These are phyloP conservation scores for Scomberomorus guttatus DNA, from an alignment of 2,797 vertebrate genomes.

Conservation along the genomic window DNA sequence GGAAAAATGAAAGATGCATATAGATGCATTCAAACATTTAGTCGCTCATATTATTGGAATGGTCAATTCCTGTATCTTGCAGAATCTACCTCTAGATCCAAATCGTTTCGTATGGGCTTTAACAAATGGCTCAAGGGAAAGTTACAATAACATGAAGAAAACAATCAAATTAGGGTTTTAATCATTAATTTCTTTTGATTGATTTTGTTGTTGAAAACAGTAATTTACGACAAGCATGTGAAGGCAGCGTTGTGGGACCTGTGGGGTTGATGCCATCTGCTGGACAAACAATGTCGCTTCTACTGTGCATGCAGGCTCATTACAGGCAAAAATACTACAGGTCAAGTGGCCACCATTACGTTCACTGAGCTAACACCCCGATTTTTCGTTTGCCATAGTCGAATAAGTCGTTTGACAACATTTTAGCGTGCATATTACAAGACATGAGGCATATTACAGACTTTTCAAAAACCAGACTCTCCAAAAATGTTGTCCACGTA, in stretches of 20 bases:
- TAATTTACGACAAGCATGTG: neutral
- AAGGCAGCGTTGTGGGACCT: slow-evolving; percentile 20
- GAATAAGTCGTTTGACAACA: neutral
- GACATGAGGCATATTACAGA: too few species aligned
- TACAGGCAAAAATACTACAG: neutral
- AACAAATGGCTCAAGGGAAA: neutral
- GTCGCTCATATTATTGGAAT: too few species aligned
- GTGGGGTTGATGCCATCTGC: slow-evolving; percentile 32
- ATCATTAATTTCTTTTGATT: neutral
- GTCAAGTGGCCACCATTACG: neutral
- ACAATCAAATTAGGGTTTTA: neutral
- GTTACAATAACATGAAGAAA: neutral
- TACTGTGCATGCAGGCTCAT: too few species aligned
- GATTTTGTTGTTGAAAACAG: accelerated
- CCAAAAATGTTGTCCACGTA: neutral
- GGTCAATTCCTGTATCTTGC: accelerated
- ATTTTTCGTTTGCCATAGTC: neutral
- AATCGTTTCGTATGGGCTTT: neutral
- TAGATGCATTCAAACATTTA: neutral
- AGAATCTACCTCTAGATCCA: neutral
- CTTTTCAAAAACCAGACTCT: neutral
- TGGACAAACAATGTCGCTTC: neutral
- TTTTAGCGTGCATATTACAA: too few species aligned
- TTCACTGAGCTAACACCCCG: neutral
- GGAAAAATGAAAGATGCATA: neutral